Percentiles rank a stretch among this genome's conserved stretches.
phyloP scores from a whole-genome alignment of 2,888 invertebrate genomes.

The Linnaemya tessellans region DNA sequence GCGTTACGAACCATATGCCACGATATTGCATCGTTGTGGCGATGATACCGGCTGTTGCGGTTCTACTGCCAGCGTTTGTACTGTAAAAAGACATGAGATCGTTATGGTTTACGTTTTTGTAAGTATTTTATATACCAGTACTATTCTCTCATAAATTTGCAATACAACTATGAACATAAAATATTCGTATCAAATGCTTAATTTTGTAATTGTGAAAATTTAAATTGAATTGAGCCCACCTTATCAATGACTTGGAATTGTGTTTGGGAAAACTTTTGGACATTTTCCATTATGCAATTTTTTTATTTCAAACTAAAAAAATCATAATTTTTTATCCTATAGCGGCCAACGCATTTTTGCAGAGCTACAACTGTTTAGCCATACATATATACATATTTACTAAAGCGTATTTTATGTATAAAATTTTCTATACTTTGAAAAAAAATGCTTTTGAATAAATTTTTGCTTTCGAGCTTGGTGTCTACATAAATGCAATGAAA shows the following conservation, averaged over 20 bases:
- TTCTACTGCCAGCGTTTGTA: conserved; percentile 88
- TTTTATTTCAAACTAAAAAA: neutral
- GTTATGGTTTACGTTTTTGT: conserved; percentile 80
- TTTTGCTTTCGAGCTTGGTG: too few relatives aligned
- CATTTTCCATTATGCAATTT: neutral
- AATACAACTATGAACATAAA: neutral
- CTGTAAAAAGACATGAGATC: conserved; percentile 86
- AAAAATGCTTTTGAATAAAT: too few relatives aligned
- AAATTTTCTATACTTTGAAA: too few relatives aligned
- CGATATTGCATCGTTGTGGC: conserved; percentile 92
- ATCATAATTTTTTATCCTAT: neutral
- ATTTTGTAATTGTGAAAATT: conserved; percentile 15
- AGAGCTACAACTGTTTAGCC: neutral
- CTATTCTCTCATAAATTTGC: conserved; percentile 27
- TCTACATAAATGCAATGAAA: too few relatives aligned
- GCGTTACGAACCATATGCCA: conserved; percentile 92
- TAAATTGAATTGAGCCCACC: conserved; percentile 26
- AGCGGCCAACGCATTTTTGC: neutral
- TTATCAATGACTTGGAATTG: conserved; percentile 16
- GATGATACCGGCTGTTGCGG: conserved; percentile 94
- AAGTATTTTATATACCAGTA: conserved; percentile 71
- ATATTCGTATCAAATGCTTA: neutral
- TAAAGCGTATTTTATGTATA: too few relatives aligned
- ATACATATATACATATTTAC: too few relatives aligned
- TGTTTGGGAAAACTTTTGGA: neutral